Evolutionary conservation across 2,113 vertebrate genomes (phyloP).

Genomic region (Antennarius striatus): DNA sequence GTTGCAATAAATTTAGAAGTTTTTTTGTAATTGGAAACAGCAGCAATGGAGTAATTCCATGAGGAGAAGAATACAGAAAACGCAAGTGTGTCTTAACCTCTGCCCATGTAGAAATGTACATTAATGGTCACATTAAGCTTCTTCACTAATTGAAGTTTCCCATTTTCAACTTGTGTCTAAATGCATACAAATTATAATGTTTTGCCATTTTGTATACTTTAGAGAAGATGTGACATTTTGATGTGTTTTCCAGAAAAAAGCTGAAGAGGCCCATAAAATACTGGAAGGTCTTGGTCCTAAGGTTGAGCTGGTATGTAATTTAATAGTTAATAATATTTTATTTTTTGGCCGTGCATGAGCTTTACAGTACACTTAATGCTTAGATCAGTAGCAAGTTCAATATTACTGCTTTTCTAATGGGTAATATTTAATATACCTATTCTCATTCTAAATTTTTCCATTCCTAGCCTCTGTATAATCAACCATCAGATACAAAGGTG

Average conservation of each 20-base stretch:
- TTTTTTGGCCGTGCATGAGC: not conserved
- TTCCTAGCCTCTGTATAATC: conserved; percentile 94
- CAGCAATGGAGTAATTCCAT: too few species aligned
- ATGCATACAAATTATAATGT: too few species aligned
- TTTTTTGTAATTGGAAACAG: too few species aligned
- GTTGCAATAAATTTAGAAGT: too few species aligned
- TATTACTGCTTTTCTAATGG: conserved; percentile 12
- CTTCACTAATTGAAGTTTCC: not conserved
- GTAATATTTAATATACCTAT: conserved; percentile 52
- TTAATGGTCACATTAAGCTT: too few species aligned
- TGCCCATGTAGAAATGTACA: too few species aligned
- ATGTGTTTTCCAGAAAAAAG: conserved; percentile 89
- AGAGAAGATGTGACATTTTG: not conserved
- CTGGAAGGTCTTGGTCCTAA: conserved; percentile 97
- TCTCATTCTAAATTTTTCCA: not conserved
- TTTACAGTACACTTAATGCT: not conserved
- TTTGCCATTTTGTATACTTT: not conserved
- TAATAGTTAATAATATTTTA: not conserved
- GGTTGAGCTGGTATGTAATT: conserved; percentile 92
- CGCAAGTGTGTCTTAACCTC: too few species aligned
- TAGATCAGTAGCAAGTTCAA: not conserved
- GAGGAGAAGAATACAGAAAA: too few species aligned
- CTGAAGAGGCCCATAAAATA: conserved; percentile 98
- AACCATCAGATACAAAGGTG: conserved; percentile 97
- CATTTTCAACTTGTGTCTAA: too few species aligned